Base-by-base conservation (phyloP, 2,797 vertebrate genomes). In the Remorina albescens region DNA sequence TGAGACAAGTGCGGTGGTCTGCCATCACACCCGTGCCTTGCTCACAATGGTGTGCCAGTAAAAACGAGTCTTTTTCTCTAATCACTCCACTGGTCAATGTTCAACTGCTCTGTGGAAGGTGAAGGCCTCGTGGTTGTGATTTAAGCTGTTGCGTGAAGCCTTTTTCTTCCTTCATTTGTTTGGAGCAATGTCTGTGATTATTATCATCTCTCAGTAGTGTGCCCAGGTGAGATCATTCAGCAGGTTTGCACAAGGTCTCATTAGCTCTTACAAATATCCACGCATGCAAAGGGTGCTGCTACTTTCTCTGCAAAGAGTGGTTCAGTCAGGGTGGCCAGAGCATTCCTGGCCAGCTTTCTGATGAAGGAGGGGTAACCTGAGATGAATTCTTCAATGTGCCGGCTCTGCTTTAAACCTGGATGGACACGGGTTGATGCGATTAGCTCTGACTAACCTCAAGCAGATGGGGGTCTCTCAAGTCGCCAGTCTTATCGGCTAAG, bases 371-470 rank as follows among this genome's bases (percentile, higher is more conserved):
- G 51, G 88, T 77, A 91, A 91, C 80, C 51, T 69, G 81, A 91
- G 86, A 88, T 68, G 60, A 62, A 68, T 81, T 84, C 79, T 65
- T 66, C 11, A n/a, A 77, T 53, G 23, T 66, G 71, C 53, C 23
- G 28, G 56, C 80, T 72, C 76, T 37, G 76, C 81, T 74, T 76
- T 78, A 82, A 83, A 86, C 83, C 80, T 81, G 74, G 47, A 81
- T 9, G 68, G 83, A 82, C 80, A 64, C 39, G 59, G 81, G 76
- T 82, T 75, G 74, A 88, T 83, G 19, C 65, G 56, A 76, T 88
- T 84, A 89, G 71, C 79, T 74, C 68, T 76, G 77, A 65, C 72
- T 81, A 87, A 89, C 87, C 71, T 86, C 71, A 73, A 83, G 86
- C 85, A 86, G 81, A 87, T 85, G 76, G 63, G 41, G 53, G 74